phyloP scores from a whole-genome alignment of 2,113 vertebrate genomes.

The Cololabis saira region DNA sequence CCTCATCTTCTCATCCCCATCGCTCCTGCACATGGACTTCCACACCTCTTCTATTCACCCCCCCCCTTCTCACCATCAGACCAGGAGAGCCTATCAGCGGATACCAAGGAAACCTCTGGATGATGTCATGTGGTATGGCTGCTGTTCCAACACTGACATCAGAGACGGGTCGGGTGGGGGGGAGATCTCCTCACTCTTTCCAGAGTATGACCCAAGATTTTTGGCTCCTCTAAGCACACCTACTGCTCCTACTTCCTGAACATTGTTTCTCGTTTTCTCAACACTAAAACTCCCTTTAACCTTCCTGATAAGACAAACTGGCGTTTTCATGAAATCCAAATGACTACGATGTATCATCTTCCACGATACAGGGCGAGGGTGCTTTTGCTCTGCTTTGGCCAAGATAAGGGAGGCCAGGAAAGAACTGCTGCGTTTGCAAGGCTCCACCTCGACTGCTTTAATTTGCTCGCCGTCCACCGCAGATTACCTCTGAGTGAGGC shows the following conservation, averaged over 20 bases:
- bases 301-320: no score
- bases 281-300: neutral
- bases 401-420: conserved; percentile 7
- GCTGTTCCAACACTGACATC: conserved; percentile 75
- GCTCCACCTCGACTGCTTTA: conserved; percentile 16
- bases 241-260: conserved; percentile 25
- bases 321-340: no score
- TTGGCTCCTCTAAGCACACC: conserved; percentile 32
- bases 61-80: neutral
- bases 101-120: conserved; percentile 49
- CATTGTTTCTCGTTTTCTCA: conserved; percentile 23
- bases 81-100: conserved; percentile 43
- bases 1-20: neutral
- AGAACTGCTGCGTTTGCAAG: conserved; percentile 41
- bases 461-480: conserved; percentile 10
- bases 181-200: conserved; percentile 80
- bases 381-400: no score
- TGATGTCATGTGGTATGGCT: conserved; percentile 69
- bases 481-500: conserved; percentile 35
- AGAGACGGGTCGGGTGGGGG: conserved; percentile 47
- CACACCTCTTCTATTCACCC: no score
- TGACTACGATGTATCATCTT: no score
- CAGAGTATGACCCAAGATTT: conserved; percentile 63
- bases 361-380: no score
- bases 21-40: neutral